Base-by-base conservation (phyloP, 2,797 vertebrate species). In the Labroides dimidiatus region DNA sequence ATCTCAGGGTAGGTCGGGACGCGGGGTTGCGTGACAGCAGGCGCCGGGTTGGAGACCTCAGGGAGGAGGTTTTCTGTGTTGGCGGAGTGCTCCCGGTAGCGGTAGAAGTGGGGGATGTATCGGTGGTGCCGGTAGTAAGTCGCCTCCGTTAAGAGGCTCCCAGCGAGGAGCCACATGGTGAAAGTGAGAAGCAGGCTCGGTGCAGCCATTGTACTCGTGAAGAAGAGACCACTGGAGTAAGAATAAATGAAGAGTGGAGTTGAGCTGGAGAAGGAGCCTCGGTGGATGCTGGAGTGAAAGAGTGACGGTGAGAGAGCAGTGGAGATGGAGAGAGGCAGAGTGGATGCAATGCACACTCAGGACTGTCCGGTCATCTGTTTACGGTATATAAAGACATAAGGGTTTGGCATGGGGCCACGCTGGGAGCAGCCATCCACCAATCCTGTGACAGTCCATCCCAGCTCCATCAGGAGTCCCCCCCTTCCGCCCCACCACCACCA, bases 361-460 rank as follows among this genome's bases (percentile, higher is more conserved):
- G 92, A 91, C 92, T 91, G 91, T 93, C 91, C 81, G 88, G 85
- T 90, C 92, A 92, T 91, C 91, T 91, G 88, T 93, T 94, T 87
- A 95, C 94, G 87, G 81, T 95, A 94, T 95, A 94, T 95, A 95
- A 95, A 93, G 93, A 94, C 93, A 92, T 93, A 92, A 90, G 93
- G 88, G 88, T 89, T 87, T 95, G 94, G 94, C 93, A 87, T 43
- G 69, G 79, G 78, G 93, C 94, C 93, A 94, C 89, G 75, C 84
- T 87, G 84, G 84, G 81, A 85, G 84, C 85, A 88, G 81, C 81
- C 84, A 79, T 95, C 93, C 85, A 94, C 94, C 94, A 95, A 95
- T 95, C 94, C 87, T 75, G 92, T 89, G 85, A 48, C 75, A 90
- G 91, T 89, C 85, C 93, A 93, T 93, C 91, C 90, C 94, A 88